Evolutionary conservation across 2,888 invertebrate species (phyloP), one percentile per base, ranked within the genome.

Genomic region (Brachylomia viminalis): DNA sequence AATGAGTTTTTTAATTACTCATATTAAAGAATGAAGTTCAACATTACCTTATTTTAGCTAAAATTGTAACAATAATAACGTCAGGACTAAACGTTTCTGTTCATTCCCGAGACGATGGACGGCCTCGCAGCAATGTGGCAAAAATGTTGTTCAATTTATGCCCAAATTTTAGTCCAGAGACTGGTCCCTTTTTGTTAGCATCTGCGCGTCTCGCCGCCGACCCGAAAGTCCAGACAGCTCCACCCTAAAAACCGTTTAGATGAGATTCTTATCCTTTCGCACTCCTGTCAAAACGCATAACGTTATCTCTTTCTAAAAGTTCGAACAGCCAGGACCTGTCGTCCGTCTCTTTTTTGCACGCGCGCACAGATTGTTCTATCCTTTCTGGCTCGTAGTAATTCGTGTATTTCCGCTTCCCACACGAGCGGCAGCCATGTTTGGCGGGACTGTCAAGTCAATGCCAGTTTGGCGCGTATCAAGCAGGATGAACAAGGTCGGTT

Each of bases 61-160:
- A 74, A 75, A 76, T 65, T 78, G 27, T 80, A 78, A 83, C 64
- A 84, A 86, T 83, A 87, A 84, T 78, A 89, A 86, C 71, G 86
- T 74, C 82, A 82, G 75, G 70, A 72, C 52, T 77, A 88, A 88
- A 86, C 84, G 82, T 88, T 87, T 89, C 79, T 84, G 86, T 90
- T 88, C 89, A 91, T 90, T 91, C 91, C 89, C 89, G 85, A 92
- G 90, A 93, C 91, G 82, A 87, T 82, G 91, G 90, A 92, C 89
- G 90, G 86, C 89, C 87, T 89, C 90, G 87, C 84, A 92, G 92
- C 92, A 92, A 94, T 94, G 94, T 94, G 92, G 94, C 95, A 95
- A 95, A 96, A 95, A 96, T 96, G 95, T 93, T 95, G 95, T 95
- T 95, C 96, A 95, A 96, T 95, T 95, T 96, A 95, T 95, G 92